Base-by-base conservation (phyloP, 2,888 invertebrate genomes). In the Archips xylosteana region DNA sequence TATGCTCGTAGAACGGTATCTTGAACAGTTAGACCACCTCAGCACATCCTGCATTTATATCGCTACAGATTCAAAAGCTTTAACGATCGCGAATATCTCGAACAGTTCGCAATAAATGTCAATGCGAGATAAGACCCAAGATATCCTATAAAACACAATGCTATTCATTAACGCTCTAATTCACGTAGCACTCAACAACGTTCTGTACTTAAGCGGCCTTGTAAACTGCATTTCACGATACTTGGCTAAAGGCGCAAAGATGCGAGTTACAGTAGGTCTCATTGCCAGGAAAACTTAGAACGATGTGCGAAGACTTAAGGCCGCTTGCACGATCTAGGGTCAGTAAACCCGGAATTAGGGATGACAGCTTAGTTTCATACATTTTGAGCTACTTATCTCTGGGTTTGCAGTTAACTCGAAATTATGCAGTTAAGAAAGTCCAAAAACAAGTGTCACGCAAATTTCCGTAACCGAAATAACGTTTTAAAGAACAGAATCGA, bases 181-280 rank as follows among this genome's bases (percentile, higher is more conserved):
- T 65, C 60, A 45, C 64, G 61, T 15, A 8, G 57, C 67, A 60
- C 62, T 49, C 49, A 54, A 75, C 67, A 67, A 49, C 67, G 71
- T 71, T 71, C 75, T 63, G 68, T 71, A 75, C 75, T 67, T 71
- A 71, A 75, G 62, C 70, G 65, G 60, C 65, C 74, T 45, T 69
- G 74, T 74, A 73, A 68, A 73, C 73, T 69, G 69, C 70, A 70
- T 74, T 74, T 64, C 69, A 60, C 68, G 74, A 70, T 74, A 61
- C 42, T 74, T 65, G 68, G 59, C 54, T 61, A 51, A 65, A 32
- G n/a, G 12, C 23, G 9, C 39, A 61, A 6, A 2, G 62, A 62
- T 3, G 6, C n/a, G 1, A 54, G 36, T 57, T 47, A 72, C 67
- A 72, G 67, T 62, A 67, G 67, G 51, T 6, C 57, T 10, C 5